Evolutionary conservation across 2,113 vertebrate genomes (phyloP).

Genomic region (Plectropomus leopardus): DNA sequence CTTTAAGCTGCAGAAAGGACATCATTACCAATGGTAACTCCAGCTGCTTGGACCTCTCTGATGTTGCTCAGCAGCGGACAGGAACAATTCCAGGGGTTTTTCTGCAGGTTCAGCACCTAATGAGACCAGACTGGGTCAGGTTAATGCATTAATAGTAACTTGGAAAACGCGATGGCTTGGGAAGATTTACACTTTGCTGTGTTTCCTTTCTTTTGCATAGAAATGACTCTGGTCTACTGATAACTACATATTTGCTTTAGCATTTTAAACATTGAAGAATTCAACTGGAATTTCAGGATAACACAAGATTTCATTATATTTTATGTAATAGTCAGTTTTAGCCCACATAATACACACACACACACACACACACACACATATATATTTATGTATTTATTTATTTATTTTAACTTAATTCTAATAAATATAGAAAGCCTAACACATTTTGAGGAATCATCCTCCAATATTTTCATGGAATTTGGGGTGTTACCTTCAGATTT

Average conservation of each 20-base stretch:
- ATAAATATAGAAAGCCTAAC: not conserved
- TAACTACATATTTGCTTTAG: not conserved
- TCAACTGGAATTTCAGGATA: not conserved
- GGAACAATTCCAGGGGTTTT: slow-evolving; percentile 91
- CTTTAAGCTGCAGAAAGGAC: not conserved
- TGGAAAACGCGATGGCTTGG: not conserved
- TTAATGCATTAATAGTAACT: not conserved
- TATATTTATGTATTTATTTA: no score
- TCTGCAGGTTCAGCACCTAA: slow-evolving; percentile 82
- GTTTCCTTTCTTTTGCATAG: not conserved
- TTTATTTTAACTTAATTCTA: not conserved
- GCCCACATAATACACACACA: no score
- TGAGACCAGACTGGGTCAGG: not conserved
- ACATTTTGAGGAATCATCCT: no score
- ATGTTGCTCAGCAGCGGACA: slow-evolving; percentile 82
- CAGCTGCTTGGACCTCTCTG: slow-evolving; percentile 73
- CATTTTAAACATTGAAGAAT: not conserved
- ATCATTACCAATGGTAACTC: slow-evolving; percentile 83
- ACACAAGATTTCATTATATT: no score
- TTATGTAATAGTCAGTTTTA: no score
- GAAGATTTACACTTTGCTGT: not conserved
- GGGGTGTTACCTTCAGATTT: slow-evolving; percentile 70
- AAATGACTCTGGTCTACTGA: not conserved
- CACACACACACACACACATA: no score
- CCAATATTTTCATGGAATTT: not conserved